A percentile compares a stretch with the other conserved stretches of the same genome.
Evolutionary conservation across 2,113 vertebrate species (phyloP).

Genomic region (Phrynosoma platyrhinos): DNA sequence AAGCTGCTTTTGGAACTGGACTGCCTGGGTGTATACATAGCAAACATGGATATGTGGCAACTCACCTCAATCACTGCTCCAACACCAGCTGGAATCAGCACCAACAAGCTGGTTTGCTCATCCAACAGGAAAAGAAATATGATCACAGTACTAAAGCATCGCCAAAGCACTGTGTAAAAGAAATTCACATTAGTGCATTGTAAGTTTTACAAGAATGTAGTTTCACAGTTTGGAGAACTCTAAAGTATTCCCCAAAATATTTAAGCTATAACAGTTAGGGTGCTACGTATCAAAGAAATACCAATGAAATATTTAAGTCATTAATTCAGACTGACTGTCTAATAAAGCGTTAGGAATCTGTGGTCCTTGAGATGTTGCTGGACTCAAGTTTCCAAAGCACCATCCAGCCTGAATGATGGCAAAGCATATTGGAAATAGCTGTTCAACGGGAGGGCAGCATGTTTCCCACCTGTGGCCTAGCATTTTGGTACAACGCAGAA

Average conservation of each 20-base stretch:
- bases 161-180: conserved; percentile 87
- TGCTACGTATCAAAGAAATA: no score
- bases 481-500: neutral
- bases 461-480: neutral
- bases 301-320: no score
- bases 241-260: no score
- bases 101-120: conserved; percentile 92
- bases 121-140: conserved; percentile 95
- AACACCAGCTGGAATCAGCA: conserved; percentile 91
- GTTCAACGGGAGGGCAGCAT: no score
- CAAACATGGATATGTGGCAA: neutral
- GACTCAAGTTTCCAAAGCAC: no score
- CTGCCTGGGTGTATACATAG: neutral
- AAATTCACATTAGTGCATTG: conserved; percentile 45
- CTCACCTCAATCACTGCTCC: conserved; percentile 92
- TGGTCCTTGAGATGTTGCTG: no score
- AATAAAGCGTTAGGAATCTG: no score
- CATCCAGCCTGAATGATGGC: no score
- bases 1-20: conserved; percentile 2
- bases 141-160: conserved; percentile 92
- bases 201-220: conserved; percentile 22
- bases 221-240: neutral
- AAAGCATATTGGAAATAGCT: no score
- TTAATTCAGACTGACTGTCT: no score
- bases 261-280: no score